Conservation (phyloP, 2,888 invertebrate species). For the Neria commutata region DNA sequence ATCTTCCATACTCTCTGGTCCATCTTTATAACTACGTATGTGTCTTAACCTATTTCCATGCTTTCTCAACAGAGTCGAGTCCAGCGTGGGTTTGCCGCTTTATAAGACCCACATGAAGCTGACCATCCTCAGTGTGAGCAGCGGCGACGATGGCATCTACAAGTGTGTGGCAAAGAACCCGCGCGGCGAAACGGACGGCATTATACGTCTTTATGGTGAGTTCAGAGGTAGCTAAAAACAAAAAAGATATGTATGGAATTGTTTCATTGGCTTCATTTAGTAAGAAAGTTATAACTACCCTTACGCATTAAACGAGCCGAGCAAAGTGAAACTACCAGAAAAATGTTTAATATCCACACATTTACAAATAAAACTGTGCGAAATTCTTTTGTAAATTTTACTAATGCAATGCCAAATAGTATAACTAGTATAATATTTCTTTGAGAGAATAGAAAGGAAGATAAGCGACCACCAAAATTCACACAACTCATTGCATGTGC, state of each 20-base stretch:
- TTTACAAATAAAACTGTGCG: background rate
- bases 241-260: background rate
- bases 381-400: slow-evolving; percentile 10
- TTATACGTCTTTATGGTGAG: slow-evolving; percentile 88
- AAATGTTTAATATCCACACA: background rate
- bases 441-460: background rate
- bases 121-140: slow-evolving; percentile 77
- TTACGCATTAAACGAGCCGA: background rate
- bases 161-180: slow-evolving; percentile 87
- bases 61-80: slow-evolving; percentile 64
- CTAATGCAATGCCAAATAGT: slow-evolving; percentile 8
- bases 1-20: background rate
- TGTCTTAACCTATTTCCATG: background rate
- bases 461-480: background rate
- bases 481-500: background rate
- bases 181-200: slow-evolving; percentile 87
- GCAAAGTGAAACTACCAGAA: background rate
- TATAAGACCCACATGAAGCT: slow-evolving; percentile 90
- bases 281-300: background rate
- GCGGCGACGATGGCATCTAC: slow-evolving; percentile 84
- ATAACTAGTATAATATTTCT: slow-evolving; percentile 2
- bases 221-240: no score
- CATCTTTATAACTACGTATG: background rate
- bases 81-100: slow-evolving; percentile 70
- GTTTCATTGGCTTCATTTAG: background rate